A percentile compares a stretch with the other conserved stretches of the same genome.
Conservation (phyloP, 2,113 vertebrate species). For the Cyanoramphus novaezelandiae region DNA sequence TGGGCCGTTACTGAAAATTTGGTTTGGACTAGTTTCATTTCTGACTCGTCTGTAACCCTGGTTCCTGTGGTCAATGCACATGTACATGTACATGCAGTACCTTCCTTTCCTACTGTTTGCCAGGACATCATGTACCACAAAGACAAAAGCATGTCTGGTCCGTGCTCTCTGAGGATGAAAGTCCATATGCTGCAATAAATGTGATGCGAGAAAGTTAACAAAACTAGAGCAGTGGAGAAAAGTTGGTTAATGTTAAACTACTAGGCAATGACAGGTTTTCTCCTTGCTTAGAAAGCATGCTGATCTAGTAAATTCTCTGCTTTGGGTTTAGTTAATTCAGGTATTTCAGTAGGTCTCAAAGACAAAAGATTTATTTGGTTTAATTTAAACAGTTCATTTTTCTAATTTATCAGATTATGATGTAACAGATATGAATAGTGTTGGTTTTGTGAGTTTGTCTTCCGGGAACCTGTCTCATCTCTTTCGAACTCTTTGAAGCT, state of each 20-base stretch:
- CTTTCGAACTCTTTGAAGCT: not conserved
- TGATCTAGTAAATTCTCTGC: not conserved
- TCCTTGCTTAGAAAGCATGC: not conserved
- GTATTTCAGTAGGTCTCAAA: not conserved
- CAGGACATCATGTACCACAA: not conserved
- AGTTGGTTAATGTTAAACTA: constrained; percentile 35
- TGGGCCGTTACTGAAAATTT: not conserved
- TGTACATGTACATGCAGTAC: not conserved
- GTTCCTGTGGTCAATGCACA: not conserved
- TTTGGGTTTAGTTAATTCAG: not conserved
- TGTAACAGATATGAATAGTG: not conserved
- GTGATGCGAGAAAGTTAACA: not conserved
- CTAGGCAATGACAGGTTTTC: not conserved
- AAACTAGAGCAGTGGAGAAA: not conserved
- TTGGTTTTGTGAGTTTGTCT: not conserved
- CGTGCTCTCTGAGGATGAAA: not conserved
- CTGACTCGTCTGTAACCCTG: not conserved
- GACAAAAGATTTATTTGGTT: not conserved
- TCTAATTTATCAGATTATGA: not conserved
- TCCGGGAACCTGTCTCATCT: not conserved
- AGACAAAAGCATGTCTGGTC: not conserved
- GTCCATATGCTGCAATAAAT: constrained; percentile 15
- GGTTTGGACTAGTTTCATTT: not conserved
- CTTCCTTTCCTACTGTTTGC: not conserved
- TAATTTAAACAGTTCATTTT: not conserved